A percentile compares a stretch with the other conserved stretches of the same genome.
Evolutionary conservation across 2,113 vertebrate genomes (phyloP).

Genomic region (Nesospiza acunhae): DNA sequence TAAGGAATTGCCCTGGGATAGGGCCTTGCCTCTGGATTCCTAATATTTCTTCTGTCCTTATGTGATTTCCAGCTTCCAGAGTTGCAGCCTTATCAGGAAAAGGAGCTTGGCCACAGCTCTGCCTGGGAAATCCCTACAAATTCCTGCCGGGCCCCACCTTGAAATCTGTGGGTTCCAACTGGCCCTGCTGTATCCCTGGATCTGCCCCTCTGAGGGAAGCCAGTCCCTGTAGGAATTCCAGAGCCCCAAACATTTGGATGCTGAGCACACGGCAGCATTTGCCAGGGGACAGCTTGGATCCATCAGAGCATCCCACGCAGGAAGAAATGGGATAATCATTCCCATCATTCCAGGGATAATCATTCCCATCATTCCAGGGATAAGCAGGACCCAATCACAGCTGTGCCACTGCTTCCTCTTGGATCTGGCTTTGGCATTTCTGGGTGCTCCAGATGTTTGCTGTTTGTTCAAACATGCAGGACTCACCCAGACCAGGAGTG

Average conservation of each 20-base stretch:
- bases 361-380: neutral
- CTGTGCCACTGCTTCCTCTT: fast-evolving
- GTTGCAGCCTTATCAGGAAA: neutral
- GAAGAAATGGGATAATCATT: neutral
- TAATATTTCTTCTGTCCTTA: neutral
- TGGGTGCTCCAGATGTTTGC: neutral
- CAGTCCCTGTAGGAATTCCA: neutral
- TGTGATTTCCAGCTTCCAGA: neutral
- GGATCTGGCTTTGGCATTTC: neutral
- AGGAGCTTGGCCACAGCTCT: neutral
- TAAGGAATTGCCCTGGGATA: neutral
- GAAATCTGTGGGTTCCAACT: neutral
- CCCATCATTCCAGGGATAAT: neutral
- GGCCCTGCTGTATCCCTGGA: neutral
- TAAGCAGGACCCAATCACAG: fast-evolving
- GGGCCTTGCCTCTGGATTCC: neutral
- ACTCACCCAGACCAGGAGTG: neutral
- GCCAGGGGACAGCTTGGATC: neutral
- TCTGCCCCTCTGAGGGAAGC: neutral
- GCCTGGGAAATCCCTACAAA: neutral
- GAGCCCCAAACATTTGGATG: neutral
- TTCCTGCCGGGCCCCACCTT: neutral
- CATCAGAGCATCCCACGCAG: neutral
- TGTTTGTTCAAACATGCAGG: too few species aligned
- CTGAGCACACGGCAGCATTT: neutral